phyloP scores from a whole-genome alignment of 2,113 vertebrate genomes.

The Gobiocypris rarus region DNA sequence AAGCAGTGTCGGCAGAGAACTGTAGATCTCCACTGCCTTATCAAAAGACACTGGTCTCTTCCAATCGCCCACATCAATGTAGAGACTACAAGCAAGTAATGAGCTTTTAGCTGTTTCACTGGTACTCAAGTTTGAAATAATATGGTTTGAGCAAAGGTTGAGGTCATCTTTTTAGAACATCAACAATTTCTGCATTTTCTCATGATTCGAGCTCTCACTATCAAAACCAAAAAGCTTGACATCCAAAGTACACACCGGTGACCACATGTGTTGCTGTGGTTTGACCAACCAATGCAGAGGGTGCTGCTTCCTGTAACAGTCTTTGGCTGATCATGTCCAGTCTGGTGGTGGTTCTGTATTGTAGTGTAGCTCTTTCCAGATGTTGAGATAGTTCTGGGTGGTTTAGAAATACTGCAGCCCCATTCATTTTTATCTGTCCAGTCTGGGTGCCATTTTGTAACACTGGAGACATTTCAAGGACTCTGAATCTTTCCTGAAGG shows the following conservation, averaged over 20 bases:
- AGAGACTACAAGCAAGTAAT: not conserved
- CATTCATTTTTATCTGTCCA: constrained; percentile 29
- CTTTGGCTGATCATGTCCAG: constrained; percentile 51
- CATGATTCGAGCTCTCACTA: not conserved
- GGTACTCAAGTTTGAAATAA: not conserved
- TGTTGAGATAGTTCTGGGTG: constrained; percentile 23
- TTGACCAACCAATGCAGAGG: not conserved
- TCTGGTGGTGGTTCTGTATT: constrained; percentile 47
- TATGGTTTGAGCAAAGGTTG: not conserved
- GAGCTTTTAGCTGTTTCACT: not conserved
- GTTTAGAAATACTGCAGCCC: constrained; percentile 46
- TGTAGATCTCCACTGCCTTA: not conserved
- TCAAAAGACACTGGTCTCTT: not conserved
- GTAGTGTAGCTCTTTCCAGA: constrained; percentile 41
- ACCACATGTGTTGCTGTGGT: constrained; percentile 51
- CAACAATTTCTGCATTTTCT: not conserved
- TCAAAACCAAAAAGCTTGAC: constrained; percentile 16
- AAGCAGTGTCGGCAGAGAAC: not conserved
- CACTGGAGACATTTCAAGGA: constrained; percentile 23
- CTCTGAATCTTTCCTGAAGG: constrained; percentile 35
- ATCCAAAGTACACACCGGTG: constrained; percentile 46
- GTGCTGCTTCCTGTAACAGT: constrained; percentile 1
- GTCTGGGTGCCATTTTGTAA: constrained; percentile 9
- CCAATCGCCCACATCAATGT: not conserved
- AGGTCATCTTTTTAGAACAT: not conserved